Base-by-base conservation (phyloP, 1,140 invertebrate genomes). In the Argopecten irradians region DNA sequence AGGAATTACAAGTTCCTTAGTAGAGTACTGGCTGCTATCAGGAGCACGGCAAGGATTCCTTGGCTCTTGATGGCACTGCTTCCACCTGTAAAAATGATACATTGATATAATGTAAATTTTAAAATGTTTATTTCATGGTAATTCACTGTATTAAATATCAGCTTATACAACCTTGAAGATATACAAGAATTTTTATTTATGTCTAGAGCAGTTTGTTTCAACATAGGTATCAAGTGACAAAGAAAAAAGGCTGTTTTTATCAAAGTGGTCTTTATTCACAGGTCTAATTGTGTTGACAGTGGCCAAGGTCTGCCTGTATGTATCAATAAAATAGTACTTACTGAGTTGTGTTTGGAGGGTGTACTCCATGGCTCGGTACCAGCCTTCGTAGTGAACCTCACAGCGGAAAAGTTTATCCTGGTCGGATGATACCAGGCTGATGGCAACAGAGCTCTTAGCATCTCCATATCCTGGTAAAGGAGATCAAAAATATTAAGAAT, bases 311-410 rank as follows among this genome's bases (percentile, higher is more conserved):
- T n/a, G n/a, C n/a, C n/a, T n/a, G n/a, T n/a, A n/a, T n/a, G n/a
- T n/a, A n/a, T n/a, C n/a, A n/a, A n/a, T n/a, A n/a, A n/a, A n/a
- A n/a, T n/a, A n/a, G 11, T 34, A 87, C 89, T 90, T 90, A 90
- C 89, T 90, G n/a, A 90, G 89, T 46, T 90, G 87, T 22, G 86
- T 88, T 32, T 88, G 86, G 43, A 90, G 87, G 0, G 89, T 90
- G 39, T 90, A 90, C 35, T 90, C 86, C 89, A 90, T 90, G 28
- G 55, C 87, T 16, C 86, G 84, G 11, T 90, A 87, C 33, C 84
- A 88, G 19, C 87, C 87, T 39, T 90, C 89, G 85, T 87, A 90
- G n/a, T 86, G 85, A 14, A 87, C 89, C 83, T 90, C 89, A 87
- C 89, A 90, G 16, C 87, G 34, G 82, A 88, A 87, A 28, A 87